Percentiles rank a stretch among this genome's conserved stretches.
phyloP scores from a whole-genome alignment of 2,888 invertebrate genomes.

The Tiphia femorata region DNA sequence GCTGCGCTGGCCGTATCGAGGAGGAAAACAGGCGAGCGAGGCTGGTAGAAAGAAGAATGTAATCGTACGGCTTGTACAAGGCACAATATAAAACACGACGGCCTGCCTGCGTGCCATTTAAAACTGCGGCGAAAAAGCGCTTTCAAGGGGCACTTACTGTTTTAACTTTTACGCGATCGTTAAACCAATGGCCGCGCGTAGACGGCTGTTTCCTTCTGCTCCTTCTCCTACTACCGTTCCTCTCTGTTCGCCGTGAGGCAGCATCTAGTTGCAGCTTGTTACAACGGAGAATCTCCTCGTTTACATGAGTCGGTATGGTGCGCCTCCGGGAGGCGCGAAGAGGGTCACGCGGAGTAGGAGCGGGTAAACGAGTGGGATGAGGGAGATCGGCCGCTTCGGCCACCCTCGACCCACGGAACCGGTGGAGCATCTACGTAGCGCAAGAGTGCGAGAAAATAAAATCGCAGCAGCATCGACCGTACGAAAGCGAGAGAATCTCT shows the following conservation, averaged over 20 bases:
- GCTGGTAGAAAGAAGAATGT: neutral
- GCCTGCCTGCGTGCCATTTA: conserved; percentile 34
- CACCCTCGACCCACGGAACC: no score
- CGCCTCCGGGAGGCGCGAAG: neutral
- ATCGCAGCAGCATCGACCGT: conserved; percentile 36
- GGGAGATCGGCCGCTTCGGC: neutral
- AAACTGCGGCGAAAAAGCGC: conserved; percentile 36
- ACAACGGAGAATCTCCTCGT: conserved; percentile 48
- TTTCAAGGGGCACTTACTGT: conserved; percentile 49
- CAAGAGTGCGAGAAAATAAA: conserved; percentile 31
- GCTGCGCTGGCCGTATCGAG: no score
- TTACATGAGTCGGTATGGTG: conserved; percentile 36
- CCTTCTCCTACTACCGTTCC: no score
- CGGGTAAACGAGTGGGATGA: neutral
- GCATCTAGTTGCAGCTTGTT: conserved; percentile 51
- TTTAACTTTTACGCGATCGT: conserved; percentile 57
- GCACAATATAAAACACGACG: conserved; percentile 30
- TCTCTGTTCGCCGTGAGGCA: no score
- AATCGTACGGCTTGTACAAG: conserved; percentile 5
- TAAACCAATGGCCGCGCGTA: conserved; percentile 49
- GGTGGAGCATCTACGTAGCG: neutral
- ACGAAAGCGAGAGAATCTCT: conserved; percentile 29
- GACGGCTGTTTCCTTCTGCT: conserved; percentile 24
- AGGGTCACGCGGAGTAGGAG: neutral
- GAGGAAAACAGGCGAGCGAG: no score